phyloP scores from a whole-genome alignment of 2,113 vertebrate genomes.

The Leucopsar rothschildi region DNA sequence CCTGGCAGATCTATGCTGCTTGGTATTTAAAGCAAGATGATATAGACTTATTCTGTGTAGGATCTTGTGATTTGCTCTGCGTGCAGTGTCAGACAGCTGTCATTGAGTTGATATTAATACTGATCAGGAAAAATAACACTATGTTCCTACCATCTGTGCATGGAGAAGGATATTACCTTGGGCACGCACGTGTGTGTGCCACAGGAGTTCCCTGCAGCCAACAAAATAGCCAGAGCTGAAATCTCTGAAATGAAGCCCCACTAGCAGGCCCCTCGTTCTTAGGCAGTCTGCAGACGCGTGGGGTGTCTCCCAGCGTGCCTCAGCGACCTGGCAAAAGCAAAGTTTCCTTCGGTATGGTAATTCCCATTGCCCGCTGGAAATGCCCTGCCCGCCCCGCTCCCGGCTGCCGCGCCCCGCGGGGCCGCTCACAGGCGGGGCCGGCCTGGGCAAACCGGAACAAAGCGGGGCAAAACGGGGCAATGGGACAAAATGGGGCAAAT shows the following conservation, averaged over 20 bases:
- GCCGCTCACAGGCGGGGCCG: not conserved
- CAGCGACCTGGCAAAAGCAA: not conserved
- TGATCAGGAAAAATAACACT: not conserved
- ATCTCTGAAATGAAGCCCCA: not conserved
- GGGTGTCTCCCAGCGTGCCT: not conserved
- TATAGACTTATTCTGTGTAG: not conserved
- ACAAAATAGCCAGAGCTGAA: not conserved
- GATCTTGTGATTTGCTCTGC: not conserved
- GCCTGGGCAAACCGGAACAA: not conserved
- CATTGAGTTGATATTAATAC: constrained; percentile 15
- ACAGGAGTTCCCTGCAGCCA: not conserved
- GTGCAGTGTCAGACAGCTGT: not conserved
- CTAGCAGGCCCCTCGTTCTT: fast-evolving
- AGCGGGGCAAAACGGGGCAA: fast-evolving
- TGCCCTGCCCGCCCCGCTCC: not conserved
- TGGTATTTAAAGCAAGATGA: not conserved
- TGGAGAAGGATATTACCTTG: not conserved
- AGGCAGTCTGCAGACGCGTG: not conserved
- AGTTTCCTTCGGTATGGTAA: not conserved
- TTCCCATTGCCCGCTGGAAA: fast-evolving
- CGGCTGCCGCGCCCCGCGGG: too few species aligned
- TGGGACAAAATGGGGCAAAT: fast-evolving
- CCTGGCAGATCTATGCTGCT: constrained; percentile 20
- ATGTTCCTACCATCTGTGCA: not conserved
- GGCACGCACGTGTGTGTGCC: fast-evolving